Conservation (phyloP, 1,140 invertebrate species). For the Dendroctonus ponderosae region DNA sequence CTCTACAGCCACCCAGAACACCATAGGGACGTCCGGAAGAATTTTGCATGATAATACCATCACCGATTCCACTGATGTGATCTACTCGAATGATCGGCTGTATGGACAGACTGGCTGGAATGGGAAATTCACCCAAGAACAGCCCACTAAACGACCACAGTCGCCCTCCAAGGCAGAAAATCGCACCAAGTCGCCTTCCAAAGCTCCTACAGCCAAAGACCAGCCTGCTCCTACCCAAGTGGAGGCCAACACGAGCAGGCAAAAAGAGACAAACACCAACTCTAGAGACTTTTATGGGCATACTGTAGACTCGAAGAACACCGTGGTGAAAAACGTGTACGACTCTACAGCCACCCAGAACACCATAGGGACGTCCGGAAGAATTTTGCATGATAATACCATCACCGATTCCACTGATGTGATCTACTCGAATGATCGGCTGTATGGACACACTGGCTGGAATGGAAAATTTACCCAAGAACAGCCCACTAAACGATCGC, state of each 20-base stretch:
- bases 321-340: slow-evolving; percentile 43
- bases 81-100: slow-evolving; percentile 45
- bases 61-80: slow-evolving; percentile 39
- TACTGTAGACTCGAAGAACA: slow-evolving; percentile 37
- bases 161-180: no score
- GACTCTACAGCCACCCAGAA: slow-evolving; percentile 46
- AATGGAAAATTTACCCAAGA: slow-evolving; percentile 46
- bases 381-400: slow-evolving; percentile 41
- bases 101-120: slow-evolving; percentile 49
- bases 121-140: slow-evolving; percentile 44
- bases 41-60: slow-evolving; percentile 40
- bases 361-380: slow-evolving; percentile 44
- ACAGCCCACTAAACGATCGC: not conserved
- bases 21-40: slow-evolving; percentile 44
- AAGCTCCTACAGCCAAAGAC: slow-evolving; percentile 8
- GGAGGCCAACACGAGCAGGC: slow-evolving; percentile 38
- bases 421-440: slow-evolving; percentile 46
- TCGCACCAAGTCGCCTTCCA: no score
- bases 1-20: slow-evolving; percentile 42
- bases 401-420: slow-evolving; percentile 40
- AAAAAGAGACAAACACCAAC: slow-evolving; percentile 38
- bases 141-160: no score
- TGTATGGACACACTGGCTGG: slow-evolving; percentile 48
- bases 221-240: slow-evolving; percentile 26
- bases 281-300: slow-evolving; percentile 46